Evolutionary conservation across 2,113 vertebrate genomes (phyloP).

Genomic region (Protobothrops flavoviridis): DNA sequence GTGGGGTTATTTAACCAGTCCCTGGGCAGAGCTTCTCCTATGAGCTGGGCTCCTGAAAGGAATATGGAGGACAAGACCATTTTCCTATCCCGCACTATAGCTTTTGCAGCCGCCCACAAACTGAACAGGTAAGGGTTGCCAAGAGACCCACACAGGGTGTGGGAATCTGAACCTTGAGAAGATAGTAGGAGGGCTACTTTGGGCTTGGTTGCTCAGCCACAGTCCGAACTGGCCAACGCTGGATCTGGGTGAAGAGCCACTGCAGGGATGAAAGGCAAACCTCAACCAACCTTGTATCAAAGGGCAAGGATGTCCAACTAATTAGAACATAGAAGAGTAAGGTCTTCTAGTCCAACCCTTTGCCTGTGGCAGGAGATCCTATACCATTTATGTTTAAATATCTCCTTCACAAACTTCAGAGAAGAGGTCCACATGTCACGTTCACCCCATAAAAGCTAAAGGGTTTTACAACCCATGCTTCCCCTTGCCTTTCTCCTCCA

Average conservation of each 20-base stretch:
- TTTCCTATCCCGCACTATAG: constrained; percentile 6
- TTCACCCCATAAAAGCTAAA: background rate
- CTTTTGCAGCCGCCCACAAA: constrained; percentile 17
- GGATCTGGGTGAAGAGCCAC: background rate
- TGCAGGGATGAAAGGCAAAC: too few species aligned
- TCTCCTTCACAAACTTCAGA: background rate
- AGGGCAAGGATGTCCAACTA: background rate
- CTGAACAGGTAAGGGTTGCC: constrained; percentile 3
- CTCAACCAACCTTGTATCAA: too few species aligned
- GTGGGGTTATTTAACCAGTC: background rate
- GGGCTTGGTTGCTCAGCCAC: background rate
- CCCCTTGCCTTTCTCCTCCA: background rate
- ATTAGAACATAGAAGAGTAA: background rate
- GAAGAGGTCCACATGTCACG: background rate
- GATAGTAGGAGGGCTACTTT: background rate
- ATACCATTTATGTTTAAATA: background rate
- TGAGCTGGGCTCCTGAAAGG: too few species aligned
- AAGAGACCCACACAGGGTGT: background rate
- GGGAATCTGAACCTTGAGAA: background rate
- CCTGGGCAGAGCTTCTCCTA: background rate
- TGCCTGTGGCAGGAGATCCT: background rate
- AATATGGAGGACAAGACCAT: background rate
- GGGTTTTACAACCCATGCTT: background rate
- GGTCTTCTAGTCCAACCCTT: too few species aligned
- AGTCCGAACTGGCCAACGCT: background rate